These are phyloP conservation scores for Halictus rubicundus DNA, from an alignment of 1,140 invertebrate species.

Conservation along the genomic window DNA sequence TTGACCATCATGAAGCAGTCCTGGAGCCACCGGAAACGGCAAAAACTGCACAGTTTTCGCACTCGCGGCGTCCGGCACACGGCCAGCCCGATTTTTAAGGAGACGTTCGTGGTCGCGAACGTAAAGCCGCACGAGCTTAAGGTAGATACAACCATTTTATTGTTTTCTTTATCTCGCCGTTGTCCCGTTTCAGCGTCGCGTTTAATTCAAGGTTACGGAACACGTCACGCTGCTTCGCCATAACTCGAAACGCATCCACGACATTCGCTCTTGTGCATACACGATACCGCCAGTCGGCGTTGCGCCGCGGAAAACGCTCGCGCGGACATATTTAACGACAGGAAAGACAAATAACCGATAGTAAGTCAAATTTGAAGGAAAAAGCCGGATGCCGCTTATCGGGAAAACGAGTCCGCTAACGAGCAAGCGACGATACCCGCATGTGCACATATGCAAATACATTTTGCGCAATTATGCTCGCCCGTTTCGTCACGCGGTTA, in stretches of 20 bases:
- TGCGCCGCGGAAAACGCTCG: background rate
- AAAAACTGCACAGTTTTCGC: constrained; percentile 76
- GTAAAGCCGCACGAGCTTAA: constrained; percentile 74
- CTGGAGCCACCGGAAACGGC: constrained; percentile 75
- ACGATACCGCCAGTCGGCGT: too few relatives aligned
- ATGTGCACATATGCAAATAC: background rate
- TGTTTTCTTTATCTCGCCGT: background rate
- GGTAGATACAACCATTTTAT: constrained; percentile 54
- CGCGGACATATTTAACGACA: too few relatives aligned
- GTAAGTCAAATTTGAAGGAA: background rate
- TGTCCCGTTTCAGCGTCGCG: background rate
- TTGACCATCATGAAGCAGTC: constrained; percentile 75
- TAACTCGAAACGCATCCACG: background rate
- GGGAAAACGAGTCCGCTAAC: background rate
- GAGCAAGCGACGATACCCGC: background rate
- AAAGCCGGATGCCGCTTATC: background rate
- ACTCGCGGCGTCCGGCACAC: constrained; percentile 76
- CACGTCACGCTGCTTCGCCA: background rate
- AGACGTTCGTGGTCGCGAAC: constrained; percentile 77
- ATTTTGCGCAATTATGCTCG: background rate
- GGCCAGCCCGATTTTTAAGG: constrained; percentile 76
- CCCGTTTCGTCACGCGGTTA: background rate
- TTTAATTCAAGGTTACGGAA: constrained; percentile 18
- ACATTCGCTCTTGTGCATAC: background rate
- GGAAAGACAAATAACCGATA: background rate